Conservation (phyloP, 2,888 invertebrate species). For the Sinodicranocentrus sp. region DNA sequence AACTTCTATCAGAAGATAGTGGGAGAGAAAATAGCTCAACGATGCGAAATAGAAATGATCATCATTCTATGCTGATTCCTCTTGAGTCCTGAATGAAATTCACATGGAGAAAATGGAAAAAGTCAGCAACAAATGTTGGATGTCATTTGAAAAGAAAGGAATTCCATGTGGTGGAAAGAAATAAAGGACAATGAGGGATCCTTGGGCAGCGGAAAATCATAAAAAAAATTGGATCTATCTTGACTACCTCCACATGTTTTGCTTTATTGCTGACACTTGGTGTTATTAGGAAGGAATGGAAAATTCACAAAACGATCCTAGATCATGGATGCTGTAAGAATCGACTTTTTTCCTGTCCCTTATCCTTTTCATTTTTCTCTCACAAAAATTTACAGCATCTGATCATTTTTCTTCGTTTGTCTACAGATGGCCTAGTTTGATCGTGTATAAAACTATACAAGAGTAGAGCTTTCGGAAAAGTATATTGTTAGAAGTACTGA, state of each 20-base stretch:
- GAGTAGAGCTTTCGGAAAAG: too few relatives aligned
- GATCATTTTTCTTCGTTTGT: too few relatives aligned
- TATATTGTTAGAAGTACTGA: too few relatives aligned
- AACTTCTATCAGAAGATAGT: too few relatives aligned
- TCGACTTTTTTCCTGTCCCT: too few relatives aligned
- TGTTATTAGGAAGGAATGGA: not conserved
- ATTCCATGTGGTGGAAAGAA: not conserved
- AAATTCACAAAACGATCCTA: not conserved
- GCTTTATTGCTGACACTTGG: not conserved
- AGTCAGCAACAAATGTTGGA: not conserved
- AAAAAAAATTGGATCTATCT: not conserved
- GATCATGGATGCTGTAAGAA: too few relatives aligned
- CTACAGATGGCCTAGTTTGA: too few relatives aligned
- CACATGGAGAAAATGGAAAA: not conserved
- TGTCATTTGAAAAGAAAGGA: not conserved
- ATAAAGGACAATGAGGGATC: not conserved
- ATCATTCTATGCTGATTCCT: not conserved
- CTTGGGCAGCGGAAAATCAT: not conserved
- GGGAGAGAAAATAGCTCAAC: not conserved
- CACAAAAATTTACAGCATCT: too few relatives aligned
- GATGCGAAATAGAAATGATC: not conserved
- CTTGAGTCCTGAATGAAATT: not conserved
- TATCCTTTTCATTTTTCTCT: too few relatives aligned
- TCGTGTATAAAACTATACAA: too few relatives aligned
- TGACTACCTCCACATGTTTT: not conserved